phyloP scores from a whole-genome alignment of 2,888 invertebrate species.

The Drosophila pegasa region DNA sequence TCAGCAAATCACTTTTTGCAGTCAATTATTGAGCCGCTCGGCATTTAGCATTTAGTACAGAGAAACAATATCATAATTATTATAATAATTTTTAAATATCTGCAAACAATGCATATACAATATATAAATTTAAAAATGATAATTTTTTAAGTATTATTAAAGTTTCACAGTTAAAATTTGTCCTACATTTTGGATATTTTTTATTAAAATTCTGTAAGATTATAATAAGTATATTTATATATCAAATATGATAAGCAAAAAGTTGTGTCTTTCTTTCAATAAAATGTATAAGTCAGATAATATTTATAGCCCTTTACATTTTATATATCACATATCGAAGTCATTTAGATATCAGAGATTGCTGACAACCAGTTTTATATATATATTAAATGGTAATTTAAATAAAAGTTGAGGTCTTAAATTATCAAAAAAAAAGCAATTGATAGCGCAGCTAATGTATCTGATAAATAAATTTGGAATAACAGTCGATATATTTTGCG shows the following conservation, averaged over 20 bases:
- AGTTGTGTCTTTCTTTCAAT: not conserved
- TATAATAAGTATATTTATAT: too few relatives aligned
- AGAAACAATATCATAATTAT: too few relatives aligned
- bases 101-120: too few relatives aligned
- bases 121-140: too few relatives aligned
- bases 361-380: not conserved
- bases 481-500: not conserved
- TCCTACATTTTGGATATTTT: too few relatives aligned
- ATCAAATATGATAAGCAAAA: too few relatives aligned
- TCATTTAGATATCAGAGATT: not conserved
- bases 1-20: conserved; percentile 40
- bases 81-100: too few relatives aligned
- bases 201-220: too few relatives aligned
- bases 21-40: conserved; percentile 15
- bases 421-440: not conserved
- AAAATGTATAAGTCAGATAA: not conserved
- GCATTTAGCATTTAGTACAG: not conserved
- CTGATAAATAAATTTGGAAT: not conserved
- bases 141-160: too few relatives aligned
- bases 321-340: not conserved
- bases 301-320: not conserved
- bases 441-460: not conserved
- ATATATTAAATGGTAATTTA: too few relatives aligned
- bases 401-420: too few relatives aligned
- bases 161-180: too few relatives aligned